phyloP scores from a whole-genome alignment of 2,797 vertebrate genomes.

The Trichosurus vulpecula region DNA sequence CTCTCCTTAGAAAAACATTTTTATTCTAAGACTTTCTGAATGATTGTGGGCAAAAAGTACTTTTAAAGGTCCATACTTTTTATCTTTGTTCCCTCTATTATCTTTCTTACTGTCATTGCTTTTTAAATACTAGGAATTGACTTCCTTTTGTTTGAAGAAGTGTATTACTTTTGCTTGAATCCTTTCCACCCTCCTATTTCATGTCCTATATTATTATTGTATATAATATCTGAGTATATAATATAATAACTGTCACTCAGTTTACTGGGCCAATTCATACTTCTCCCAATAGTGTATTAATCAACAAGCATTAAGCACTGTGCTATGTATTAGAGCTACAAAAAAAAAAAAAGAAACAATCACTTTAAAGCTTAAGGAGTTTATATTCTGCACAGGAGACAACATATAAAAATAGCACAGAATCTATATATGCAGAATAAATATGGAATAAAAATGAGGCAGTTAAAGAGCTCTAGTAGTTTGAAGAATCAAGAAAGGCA shows the following conservation, averaged over 20 bases:
- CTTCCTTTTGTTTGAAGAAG: neutral
- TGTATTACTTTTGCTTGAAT: neutral
- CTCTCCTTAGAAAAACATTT: neutral
- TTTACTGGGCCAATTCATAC: neutral
- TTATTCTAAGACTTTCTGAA: neutral
- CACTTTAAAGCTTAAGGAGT: neutral
- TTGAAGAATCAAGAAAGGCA: neutral
- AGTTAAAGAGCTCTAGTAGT: neutral
- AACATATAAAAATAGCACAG: neutral
- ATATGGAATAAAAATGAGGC: neutral
- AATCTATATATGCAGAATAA: neutral
- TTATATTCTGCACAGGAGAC: neutral
- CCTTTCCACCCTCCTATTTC: neutral
- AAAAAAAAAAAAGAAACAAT: neutral
- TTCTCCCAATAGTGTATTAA: neutral
- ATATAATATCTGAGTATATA: neutral
- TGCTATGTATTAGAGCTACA: neutral
- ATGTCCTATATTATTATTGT: neutral
- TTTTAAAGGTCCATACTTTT: neutral
- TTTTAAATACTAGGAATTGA: neutral
- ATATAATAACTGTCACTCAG: no score
- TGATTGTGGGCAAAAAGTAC: neutral
- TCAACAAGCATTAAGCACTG: neutral
- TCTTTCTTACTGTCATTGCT: neutral
- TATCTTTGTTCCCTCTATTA: neutral